Conservation (phyloP, 2,797 vertebrate genomes). For the Sandelia bainsii region DNA sequence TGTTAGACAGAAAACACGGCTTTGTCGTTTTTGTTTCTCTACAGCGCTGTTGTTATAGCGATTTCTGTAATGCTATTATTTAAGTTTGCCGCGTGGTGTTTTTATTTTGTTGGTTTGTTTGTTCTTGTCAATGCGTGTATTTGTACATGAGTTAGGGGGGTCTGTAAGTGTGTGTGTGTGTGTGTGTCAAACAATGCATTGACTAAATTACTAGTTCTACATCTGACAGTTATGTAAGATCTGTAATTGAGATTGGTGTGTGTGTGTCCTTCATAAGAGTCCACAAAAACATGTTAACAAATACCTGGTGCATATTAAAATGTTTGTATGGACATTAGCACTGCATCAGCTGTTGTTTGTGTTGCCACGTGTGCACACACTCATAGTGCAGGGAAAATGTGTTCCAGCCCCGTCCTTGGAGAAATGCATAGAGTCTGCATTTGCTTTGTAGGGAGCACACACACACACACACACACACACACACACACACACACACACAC, state of each 20-base stretch:
- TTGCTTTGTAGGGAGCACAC: slow-evolving; percentile 18
- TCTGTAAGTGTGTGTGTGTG: slow-evolving; percentile 18
- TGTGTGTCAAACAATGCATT: slow-evolving; percentile 20
- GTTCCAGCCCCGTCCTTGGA: slow-evolving; percentile 64
- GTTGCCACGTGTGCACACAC: slow-evolving; percentile 27
- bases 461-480: slow-evolving; percentile 8
- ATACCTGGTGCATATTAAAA: slow-evolving; percentile 38
- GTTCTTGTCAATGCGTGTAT: slow-evolving; percentile 15
- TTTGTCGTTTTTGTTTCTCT: slow-evolving; percentile 58
- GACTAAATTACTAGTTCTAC: slow-evolving; percentile 12
- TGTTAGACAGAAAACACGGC: slow-evolving; percentile 45
- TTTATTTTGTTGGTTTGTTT: slow-evolving; percentile 10
- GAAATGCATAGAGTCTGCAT: slow-evolving; percentile 37
- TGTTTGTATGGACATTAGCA: slow-evolving; percentile 44
- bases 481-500: neutral
- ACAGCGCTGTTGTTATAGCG: slow-evolving; percentile 44
- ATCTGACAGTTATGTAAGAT: slow-evolving; percentile 5
- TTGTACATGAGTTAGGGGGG: slow-evolving; percentile 8
- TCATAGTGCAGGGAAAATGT: slow-evolving; percentile 46
- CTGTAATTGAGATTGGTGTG: neutral
- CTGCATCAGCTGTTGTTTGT: slow-evolving; percentile 67
- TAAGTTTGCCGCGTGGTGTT: slow-evolving; percentile 27
- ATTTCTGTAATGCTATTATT: slow-evolving; percentile 45
- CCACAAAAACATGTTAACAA: slow-evolving; percentile 12
- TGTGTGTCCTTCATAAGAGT: slow-evolving; percentile 14